Base-by-base conservation (phyloP, 2,888 invertebrate species). In the Dasysyrphus albostriatus region DNA sequence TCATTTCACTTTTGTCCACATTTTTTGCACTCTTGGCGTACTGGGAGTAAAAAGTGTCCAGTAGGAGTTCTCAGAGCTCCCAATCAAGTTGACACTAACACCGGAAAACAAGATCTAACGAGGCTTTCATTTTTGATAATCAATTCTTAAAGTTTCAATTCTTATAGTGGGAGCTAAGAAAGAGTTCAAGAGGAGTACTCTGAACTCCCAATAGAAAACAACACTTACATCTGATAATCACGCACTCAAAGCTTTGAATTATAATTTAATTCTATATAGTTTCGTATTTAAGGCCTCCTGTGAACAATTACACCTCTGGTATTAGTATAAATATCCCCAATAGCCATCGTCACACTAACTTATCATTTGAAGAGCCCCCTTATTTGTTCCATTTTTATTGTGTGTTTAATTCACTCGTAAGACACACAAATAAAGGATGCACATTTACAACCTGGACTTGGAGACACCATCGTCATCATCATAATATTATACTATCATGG, bases 301-400 rank as follows among this genome's bases (percentile, higher is more conserved):
- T 12, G 1, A 10, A 19, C 19, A 49, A 67, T 12, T 49, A 1
- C 49, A 32, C 32, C n/a, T 0, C 51, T 32, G 59, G 24, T 24
- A 24, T 24, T 37, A 16, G 8, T 63, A 5, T 19, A 29, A 49
- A 12, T 24, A 16, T 39, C 51, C 24, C 14, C 37, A 59, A 24
- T 12, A 59, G 47, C 61, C n/a, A 34, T 59, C 49, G 47, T 47
- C 37, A n/a, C 37, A 61, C 16, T 8, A 69, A 69, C 37, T 69
- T 29, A 69, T 69, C 69, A 69, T 69, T n/a, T 6, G 5, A 24
- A 24, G 44, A 34, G 24, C 39, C 56, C 63, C 49, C 82, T 82
- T 70, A 78, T 85, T 78, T 82, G 82, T 83, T 63, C 75, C 59
- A 87, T 75, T 79, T 87, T 82, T 78, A 82, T 87, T 74, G 63